A percentile compares a stretch with the other conserved stretches of the same genome.
phyloP scores from a whole-genome alignment of 2,888 invertebrate species.

The Electrophaes corylata region DNA sequence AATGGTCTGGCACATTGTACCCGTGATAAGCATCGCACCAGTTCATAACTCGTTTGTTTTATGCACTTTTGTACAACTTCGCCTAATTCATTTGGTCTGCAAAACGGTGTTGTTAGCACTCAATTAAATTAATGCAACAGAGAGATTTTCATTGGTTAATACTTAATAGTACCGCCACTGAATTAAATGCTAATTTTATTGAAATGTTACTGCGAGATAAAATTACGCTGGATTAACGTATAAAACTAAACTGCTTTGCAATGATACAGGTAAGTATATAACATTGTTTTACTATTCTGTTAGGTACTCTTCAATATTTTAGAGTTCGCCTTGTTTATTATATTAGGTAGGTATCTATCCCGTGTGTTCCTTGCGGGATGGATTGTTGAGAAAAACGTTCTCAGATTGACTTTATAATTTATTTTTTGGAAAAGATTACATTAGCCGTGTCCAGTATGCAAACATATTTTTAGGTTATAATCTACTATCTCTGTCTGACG shows the following conservation, averaged over 20 bases:
- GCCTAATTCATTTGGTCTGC: slow-evolving; percentile 53
- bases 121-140: slow-evolving; percentile 54
- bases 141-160: slow-evolving; percentile 40
- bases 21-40: slow-evolving; percentile 58
- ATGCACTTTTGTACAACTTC: slow-evolving; percentile 61
- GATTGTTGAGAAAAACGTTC: too few species aligned
- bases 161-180: slow-evolving; percentile 35
- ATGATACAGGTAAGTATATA: background rate
- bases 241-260: slow-evolving; percentile 13
- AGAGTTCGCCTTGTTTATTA: too few species aligned
- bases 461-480: too few species aligned
- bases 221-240: slow-evolving; percentile 9
- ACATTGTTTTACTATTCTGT: too few species aligned
- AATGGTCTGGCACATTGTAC: slow-evolving; percentile 72
- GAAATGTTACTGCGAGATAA: slow-evolving; percentile 23
- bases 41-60: slow-evolving; percentile 60
- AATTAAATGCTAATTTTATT: slow-evolving; percentile 33
- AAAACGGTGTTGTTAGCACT: slow-evolving; percentile 49
- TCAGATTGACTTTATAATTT: too few species aligned
- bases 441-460: too few species aligned
- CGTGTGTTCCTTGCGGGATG: too few species aligned
- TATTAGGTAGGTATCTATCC: too few species aligned
- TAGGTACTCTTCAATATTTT: too few species aligned
- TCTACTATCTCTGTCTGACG: too few species aligned
- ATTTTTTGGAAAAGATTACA: too few species aligned